A percentile compares a stretch with the other conserved stretches of the same genome.
Evolutionary conservation across 2,888 invertebrate species (phyloP).

Genomic region (Eupithecia tripunctaria): DNA sequence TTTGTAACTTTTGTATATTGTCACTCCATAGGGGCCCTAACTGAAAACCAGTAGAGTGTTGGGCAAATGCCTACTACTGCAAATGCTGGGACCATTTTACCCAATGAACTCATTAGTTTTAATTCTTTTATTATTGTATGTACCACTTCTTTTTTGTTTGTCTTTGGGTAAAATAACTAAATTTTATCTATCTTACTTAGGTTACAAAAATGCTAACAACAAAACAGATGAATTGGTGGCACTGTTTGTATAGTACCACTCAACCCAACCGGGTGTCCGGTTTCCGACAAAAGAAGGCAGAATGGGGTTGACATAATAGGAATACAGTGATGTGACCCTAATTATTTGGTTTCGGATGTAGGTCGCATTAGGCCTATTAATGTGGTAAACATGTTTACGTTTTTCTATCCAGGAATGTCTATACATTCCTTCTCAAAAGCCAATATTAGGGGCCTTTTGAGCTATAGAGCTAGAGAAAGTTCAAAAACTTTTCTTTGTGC

Average conservation of each 20-base stretch:
- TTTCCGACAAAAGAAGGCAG: not conserved
- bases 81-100: no score
- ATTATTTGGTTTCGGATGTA: not conserved
- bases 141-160: no score
- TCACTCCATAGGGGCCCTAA: no score
- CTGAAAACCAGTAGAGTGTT: no score
- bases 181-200: not conserved
- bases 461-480: not conserved
- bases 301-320: not conserved
- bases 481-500: not conserved
- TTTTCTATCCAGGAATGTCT: no score
- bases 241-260: not conserved
- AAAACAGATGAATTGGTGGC: not conserved
- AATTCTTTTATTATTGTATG: no score
- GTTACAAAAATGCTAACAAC: not conserved
- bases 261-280: not conserved
- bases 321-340: constrained; percentile 4
- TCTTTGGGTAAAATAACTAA: no score
- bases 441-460: not conserved
- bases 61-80: no score
- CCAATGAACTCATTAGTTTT: no score
- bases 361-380: not conserved
- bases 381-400: not conserved
- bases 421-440: not conserved
- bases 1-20: no score